phyloP scores from a whole-genome alignment of 1,140 invertebrate species.

The Odontomachus brunneus region DNA sequence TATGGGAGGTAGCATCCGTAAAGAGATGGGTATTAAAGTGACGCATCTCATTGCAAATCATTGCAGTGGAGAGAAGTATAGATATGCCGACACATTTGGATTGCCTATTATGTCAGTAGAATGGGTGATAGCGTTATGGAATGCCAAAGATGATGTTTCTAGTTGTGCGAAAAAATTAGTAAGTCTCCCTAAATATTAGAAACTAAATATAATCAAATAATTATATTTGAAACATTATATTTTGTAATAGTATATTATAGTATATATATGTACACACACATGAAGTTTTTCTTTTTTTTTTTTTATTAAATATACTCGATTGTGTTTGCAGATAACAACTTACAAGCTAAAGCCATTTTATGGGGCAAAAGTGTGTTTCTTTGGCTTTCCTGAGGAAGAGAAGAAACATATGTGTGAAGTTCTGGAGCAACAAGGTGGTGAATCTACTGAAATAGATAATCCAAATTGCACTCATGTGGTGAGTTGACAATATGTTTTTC shows the following conservation, averaged over 20 bases:
- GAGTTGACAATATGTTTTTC: slow-evolving; percentile 83
- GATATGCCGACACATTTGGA: slow-evolving; percentile 94
- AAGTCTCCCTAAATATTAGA: slow-evolving; percentile 47
- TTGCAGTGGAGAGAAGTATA: slow-evolving; percentile 94
- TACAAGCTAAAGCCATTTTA: slow-evolving; percentile 95
- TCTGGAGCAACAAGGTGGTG: slow-evolving; percentile 93
- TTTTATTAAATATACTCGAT: slow-evolving; percentile 9
- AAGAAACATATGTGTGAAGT: slow-evolving; percentile 96
- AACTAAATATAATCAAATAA: slow-evolving; percentile 13
- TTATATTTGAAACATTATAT: slow-evolving; percentile 15
- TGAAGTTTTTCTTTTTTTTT: slow-evolving; percentile 30
- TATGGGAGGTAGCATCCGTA: slow-evolving; percentile 97
- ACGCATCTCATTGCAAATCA: slow-evolving; percentile 96
- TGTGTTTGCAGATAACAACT: slow-evolving; percentile 73
- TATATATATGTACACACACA: too few species aligned
- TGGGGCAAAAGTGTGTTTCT: slow-evolving; percentile 94
- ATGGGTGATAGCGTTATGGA: slow-evolving; percentile 96
- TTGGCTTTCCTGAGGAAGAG: slow-evolving; percentile 95
- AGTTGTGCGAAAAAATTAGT: slow-evolving; percentile 89
- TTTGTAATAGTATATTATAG: neutral
- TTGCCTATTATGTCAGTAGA: slow-evolving; percentile 94
- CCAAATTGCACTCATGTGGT: slow-evolving; percentile 95
- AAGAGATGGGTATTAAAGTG: slow-evolving; percentile 93
- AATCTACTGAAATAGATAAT: slow-evolving; percentile 90
- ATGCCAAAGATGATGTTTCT: slow-evolving; percentile 89